Base-by-base conservation (phyloP, 2,797 vertebrate species). In the Myotis findleyi region DNA sequence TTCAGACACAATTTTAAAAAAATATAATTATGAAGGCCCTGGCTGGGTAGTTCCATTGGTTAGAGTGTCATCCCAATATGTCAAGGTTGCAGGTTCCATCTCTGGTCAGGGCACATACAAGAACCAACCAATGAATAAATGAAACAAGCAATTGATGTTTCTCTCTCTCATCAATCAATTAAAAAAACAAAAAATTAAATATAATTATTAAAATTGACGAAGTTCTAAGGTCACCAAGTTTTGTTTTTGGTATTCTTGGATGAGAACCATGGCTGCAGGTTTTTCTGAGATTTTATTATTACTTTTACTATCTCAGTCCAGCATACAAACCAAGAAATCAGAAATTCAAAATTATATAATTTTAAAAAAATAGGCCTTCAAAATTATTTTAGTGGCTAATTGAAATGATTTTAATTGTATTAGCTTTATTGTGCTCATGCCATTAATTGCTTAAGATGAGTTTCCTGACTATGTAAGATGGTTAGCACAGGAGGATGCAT, bases 221-320 rank as follows among this genome's bases (percentile, higher is more conserved):
- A 94, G 44, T 59, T 88, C 55, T 92, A 94, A 89, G 41, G 72
- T 66, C 36, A 66, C 27, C 47, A 44, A 79, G 25, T 76, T 87
- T 81, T 87, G 9, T 66, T 84, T 53, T 66, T 23, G 6, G 30
- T 82, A 10, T 82, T 69, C n/a, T 76, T 66, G 41, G 25, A 49
- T 75, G 38, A 89, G 8, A 89, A 25, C 23, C 38, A 14, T 27
- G 12, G 23, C 68, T 81, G 9, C 20, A 53, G 14, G 13, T 80
- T 89, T 93, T 89, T 55, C 44, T 88, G 92, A 30, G 36, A 91
- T 90, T 92, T 91, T 87, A n/a, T 18, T 77, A 51, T 80, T 92
- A 75, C 27, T 44, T 92, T 92, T 82, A 91, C 14, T 66, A 83
- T 86, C 71, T 89, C 18, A 69, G 72, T 59, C 49, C 7, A 85